Evolutionary conservation across 2,113 vertebrate genomes (phyloP).

Genomic region (Psettodes erumei): DNA sequence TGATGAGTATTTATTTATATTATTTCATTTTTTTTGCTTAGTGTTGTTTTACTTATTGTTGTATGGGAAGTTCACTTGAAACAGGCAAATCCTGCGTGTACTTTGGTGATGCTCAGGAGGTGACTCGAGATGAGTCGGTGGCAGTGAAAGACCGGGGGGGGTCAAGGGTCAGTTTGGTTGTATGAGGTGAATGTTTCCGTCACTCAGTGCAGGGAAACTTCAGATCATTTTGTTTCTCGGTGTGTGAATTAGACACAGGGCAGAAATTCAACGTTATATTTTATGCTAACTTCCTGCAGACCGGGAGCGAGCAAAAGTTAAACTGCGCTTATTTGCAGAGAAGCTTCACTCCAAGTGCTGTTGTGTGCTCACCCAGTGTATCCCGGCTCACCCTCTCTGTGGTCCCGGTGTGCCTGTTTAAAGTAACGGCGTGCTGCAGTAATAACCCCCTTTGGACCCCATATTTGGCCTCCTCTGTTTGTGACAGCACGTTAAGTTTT

Average conservation of each 20-base stretch:
- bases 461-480: conserved; percentile 48
- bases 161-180: conserved; percentile 21
- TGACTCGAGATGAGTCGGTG: conserved; percentile 4
- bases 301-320: conserved; percentile 11
- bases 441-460: conserved; percentile 45
- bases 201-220: background rate
- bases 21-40: background rate
- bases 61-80: background rate
- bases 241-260: conserved; percentile 7
- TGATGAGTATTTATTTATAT: background rate
- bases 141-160: conserved; percentile 3
- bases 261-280: conserved; percentile 4
- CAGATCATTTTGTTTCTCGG: background rate
- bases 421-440: conserved; percentile 52
- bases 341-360: conserved; percentile 24
- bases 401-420: conserved; percentile 48
- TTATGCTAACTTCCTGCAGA: conserved; percentile 20
- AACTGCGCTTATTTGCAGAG: conserved; percentile 22
- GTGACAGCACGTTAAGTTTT: conserved; percentile 42
- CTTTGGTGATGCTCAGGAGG: background rate
- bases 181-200: background rate
- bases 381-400: conserved; percentile 39
- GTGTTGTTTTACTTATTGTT: background rate
- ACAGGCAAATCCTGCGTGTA: background rate
- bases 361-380: conserved; percentile 20